phyloP scores from a whole-genome alignment of 2,113 vertebrate species.

The Paramormyrops kingsleyae region DNA sequence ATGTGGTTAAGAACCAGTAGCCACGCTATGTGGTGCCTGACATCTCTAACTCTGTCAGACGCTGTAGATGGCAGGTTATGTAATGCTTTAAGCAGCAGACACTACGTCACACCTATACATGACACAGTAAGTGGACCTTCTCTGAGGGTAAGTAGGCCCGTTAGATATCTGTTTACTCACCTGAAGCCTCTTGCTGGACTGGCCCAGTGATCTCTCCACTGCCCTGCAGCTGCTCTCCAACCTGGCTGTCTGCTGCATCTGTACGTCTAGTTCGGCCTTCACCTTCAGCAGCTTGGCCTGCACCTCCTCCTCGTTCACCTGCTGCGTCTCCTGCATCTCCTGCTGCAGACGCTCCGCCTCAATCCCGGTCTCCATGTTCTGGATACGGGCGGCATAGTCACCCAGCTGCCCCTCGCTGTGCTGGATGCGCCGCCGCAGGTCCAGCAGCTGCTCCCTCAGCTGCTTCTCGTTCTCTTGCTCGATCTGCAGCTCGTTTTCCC shows the following conservation, averaged over 20 bases:
- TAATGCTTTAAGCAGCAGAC: not conserved
- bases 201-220: slow-evolving; percentile 83
- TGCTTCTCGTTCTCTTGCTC: slow-evolving; percentile 92
- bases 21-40: not conserved
- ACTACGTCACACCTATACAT: not conserved
- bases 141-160: not conserved
- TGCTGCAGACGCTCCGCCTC: slow-evolving; percentile 81
- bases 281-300: slow-evolving; percentile 79
- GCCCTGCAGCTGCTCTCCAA: slow-evolving; percentile 88
- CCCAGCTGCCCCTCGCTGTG: slow-evolving; percentile 77
- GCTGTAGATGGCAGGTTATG: not conserved
- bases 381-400: slow-evolving; percentile 74
- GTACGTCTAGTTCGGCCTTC: slow-evolving; percentile 77
- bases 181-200: slow-evolving; percentile 81
- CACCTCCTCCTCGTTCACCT: slow-evolving; percentile 84
- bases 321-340: slow-evolving; percentile 76
- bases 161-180: slow-evolving; percentile 52
- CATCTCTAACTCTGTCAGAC: not conserved
- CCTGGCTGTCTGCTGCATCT: slow-evolving; percentile 83
- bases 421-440: slow-evolving; percentile 72
- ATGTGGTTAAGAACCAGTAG: not conserved
- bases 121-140: not conserved
- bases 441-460: slow-evolving; percentile 85
- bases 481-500: slow-evolving; percentile 94
- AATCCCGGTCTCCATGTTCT: slow-evolving; percentile 75